Evolutionary conservation across 2,797 vertebrate genomes (phyloP), one percentile per base, ranked within the genome.

Genomic region (Luscinia luscinia): DNA sequence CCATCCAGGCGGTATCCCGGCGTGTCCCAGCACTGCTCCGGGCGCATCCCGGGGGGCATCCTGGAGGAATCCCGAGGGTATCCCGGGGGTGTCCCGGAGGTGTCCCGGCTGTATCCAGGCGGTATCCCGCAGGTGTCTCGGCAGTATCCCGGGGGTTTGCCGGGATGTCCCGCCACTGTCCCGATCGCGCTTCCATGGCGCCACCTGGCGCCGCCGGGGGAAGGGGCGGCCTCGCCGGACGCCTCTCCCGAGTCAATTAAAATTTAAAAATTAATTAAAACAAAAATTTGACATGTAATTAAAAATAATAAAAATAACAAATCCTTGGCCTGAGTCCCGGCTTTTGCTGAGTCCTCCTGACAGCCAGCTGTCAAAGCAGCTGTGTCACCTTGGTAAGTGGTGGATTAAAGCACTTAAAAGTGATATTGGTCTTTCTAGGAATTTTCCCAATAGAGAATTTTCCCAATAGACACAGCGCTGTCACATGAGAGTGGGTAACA

Each of bases 331-430:
- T 1, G 13, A 34, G 40, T 32, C 36, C 21, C 3, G 5, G 70
- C 7, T 84, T 58, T 49, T 38, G 23, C 38, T 2, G 15, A 41
- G 43, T 38, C n/a, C 13, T 48, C 2, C 20, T 28, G 45, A 28
- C 20, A 28, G 18, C 5, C 18, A 73, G 66, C 34, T 1, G 2
- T 18, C 57, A 32, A 46, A 84, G 38, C 4, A 1, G 27, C 41
- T 0, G 0, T 3, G 12, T 38, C 48, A 11, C 51, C n/a, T 52
- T 7, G 26, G 18, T 14, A 49, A 68, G 40, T 0, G 11, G 24
- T 4, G 22, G n/a, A 32, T 70, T 45, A 23, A 51, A 70, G 36
- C 21, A 2, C 21, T 34, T 43, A 2, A 46, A 52, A 59, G 32
- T 5, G 7, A 21, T 27, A 4, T 14, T 15, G 20, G n/a, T 17